These are phyloP conservation scores for Chiloscyllium plagiosum DNA, from an alignment of 2,113 vertebrate genomes.

Conservation along the genomic window DNA sequence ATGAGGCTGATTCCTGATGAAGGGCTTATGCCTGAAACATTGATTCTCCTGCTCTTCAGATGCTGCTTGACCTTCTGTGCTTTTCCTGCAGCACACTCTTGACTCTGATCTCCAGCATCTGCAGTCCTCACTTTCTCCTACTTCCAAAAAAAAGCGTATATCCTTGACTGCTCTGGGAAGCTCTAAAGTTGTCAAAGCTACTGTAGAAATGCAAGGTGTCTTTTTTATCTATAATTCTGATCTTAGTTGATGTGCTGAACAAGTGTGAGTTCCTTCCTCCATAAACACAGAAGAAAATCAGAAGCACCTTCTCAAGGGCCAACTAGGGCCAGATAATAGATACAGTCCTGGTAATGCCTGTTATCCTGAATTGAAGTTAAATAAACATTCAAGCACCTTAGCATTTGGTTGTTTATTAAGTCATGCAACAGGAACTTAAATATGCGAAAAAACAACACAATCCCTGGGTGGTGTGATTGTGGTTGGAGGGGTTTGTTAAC, in stretches of 20 bases:
- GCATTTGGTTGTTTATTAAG: neutral
- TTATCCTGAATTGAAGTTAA: neutral
- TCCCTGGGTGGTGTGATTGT: too few relatives aligned
- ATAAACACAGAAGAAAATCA: neutral
- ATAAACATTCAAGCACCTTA: neutral
- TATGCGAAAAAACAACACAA: neutral
- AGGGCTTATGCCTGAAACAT: too few relatives aligned
- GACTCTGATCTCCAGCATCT: too few relatives aligned
- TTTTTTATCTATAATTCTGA: neutral
- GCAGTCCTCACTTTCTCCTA: too few relatives aligned
- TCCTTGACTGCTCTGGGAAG: too few relatives aligned
- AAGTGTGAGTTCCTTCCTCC: neutral
- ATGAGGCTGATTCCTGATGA: too few relatives aligned
- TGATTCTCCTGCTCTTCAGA: too few relatives aligned
- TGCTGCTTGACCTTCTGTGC: too few relatives aligned
- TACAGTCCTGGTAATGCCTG: neutral
- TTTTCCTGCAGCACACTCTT: too few relatives aligned
- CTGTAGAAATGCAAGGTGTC: neutral
- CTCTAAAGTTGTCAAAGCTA: neutral
- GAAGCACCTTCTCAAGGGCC: neutral
- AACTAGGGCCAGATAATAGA: neutral
- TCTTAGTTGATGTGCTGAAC: neutral
- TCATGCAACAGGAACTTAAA: neutral
- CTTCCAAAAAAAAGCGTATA: neutral
- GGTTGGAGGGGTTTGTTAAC: too few relatives aligned